phyloP scores from a whole-genome alignment of 2,888 invertebrate species.

The Meandrusa payeni region DNA sequence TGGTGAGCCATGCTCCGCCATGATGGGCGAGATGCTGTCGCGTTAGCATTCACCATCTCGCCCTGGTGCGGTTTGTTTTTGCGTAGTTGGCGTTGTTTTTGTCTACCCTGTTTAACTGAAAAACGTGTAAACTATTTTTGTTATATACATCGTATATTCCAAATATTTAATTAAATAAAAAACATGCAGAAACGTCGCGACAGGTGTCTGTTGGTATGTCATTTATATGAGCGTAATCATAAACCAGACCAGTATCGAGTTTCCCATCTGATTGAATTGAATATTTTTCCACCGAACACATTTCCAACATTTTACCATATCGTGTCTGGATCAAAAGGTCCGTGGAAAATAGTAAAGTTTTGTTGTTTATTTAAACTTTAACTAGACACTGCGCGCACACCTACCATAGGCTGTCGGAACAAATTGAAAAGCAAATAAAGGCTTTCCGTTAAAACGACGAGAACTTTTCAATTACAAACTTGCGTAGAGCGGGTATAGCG shows the following conservation, averaged over 20 bases:
- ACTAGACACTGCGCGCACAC: constrained; percentile 38
- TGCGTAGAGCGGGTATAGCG: constrained; percentile 58
- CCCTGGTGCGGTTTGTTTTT: too few species aligned
- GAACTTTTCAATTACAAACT: constrained; percentile 79
- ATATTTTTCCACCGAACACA: constrained; percentile 1
- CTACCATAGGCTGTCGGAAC: constrained; percentile 45
- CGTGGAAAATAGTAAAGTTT: constrained; percentile 31
- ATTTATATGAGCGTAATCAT: constrained; percentile 15
- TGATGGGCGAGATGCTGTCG: too few species aligned
- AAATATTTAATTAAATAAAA: constrained; percentile 5
- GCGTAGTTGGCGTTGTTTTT: too few species aligned
- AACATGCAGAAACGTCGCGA: constrained; percentile 9
- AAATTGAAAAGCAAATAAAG: constrained; percentile 58
- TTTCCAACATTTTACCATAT: constrained; percentile 11
- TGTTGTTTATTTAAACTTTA: constrained; percentile 43
- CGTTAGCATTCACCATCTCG: too few species aligned
- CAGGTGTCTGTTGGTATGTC: constrained; percentile 15
- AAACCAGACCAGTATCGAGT: constrained; percentile 5
- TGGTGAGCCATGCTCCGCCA: too few species aligned
- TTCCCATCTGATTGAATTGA: constrained; percentile 5
- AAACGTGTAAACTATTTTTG: too few species aligned
- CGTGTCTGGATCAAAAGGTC: constrained; percentile 13
- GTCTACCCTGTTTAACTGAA: too few species aligned
- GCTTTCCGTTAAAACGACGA: constrained; percentile 52
- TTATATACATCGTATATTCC: too few species aligned